Percentiles rank a stretch among this genome's conserved stretches.
phyloP scores from a whole-genome alignment of 1,140 invertebrate species.

The Diachasmimorpha longicaudata region DNA sequence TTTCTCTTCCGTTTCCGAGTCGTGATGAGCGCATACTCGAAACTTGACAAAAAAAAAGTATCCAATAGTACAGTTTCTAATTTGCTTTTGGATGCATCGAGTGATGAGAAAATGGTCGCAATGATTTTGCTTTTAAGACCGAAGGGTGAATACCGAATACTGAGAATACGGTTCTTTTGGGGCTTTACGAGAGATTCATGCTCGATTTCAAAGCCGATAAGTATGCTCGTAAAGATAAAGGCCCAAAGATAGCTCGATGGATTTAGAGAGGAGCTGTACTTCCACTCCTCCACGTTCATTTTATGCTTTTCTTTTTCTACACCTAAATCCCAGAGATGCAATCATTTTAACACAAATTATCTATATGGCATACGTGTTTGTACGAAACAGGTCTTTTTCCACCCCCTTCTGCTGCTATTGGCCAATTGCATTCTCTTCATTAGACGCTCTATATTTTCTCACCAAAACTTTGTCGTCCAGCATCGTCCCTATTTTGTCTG shows the following conservation, averaged over 20 bases:
- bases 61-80: too few species aligned
- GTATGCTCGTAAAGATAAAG: slow-evolving; percentile 38
- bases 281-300: background rate
- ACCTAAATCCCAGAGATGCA: background rate
- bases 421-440: too few species aligned
- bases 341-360: background rate
- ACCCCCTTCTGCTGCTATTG: too few species aligned
- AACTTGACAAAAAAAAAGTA: too few species aligned
- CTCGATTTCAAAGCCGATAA: slow-evolving; percentile 32
- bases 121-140: background rate
- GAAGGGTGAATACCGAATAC: background rate
- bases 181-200: slow-evolving; percentile 39
- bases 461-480: background rate
- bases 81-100: too few species aligned
- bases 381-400: background rate
- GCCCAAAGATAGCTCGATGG: slow-evolving; percentile 28
- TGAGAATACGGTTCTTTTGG: slow-evolving; percentile 17
- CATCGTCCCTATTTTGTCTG: background rate
- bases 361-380: background rate
- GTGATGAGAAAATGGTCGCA: background rate
- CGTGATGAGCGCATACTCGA: too few species aligned
- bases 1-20: too few species aligned
- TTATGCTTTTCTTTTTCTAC: background rate
- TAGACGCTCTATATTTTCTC: too few species aligned
- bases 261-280: background rate